A percentile compares a stretch with the other conserved stretches of the same genome.
Evolutionary conservation across 2,797 vertebrate genomes (phyloP).

Genomic region (Pseudocheirus occidentalis): DNA sequence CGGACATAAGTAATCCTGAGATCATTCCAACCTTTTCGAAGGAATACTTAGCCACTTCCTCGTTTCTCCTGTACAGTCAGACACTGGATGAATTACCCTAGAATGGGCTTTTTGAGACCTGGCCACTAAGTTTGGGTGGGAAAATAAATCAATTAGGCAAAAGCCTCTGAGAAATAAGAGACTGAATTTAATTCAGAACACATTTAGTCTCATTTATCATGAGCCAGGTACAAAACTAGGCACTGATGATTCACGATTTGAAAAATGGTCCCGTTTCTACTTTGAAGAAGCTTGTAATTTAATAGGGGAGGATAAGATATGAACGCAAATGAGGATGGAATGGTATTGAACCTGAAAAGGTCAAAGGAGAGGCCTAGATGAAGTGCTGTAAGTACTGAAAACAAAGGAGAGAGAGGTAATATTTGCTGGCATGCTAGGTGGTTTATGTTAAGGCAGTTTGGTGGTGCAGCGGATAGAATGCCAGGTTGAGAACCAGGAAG

Average conservation of each 20-base stretch:
- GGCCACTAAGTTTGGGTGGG: neutral
- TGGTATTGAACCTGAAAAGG: neutral
- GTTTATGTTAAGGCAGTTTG: neutral
- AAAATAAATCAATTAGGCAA: neutral
- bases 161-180: neutral
- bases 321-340: neutral
- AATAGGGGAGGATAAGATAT: neutral
- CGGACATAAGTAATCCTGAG: neutral
- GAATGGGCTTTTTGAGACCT: neutral
- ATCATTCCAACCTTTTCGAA: neutral
- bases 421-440: neutral
- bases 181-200: neutral
- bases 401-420: neutral
- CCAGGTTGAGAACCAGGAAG: neutral
- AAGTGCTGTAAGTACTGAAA: neutral
- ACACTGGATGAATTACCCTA: neutral
- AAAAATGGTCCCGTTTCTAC: neutral
- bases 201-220: neutral
- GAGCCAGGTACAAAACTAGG: neutral
- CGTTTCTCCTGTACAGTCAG: slow-evolving; percentile 55
- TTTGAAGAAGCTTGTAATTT: neutral
- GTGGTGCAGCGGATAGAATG: neutral
- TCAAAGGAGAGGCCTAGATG: neutral
- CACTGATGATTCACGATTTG: neutral
- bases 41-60: neutral